Evolutionary conservation across 2,888 invertebrate genomes (phyloP), one percentile per base, ranked within the genome.

Genomic region (Sesamia inferens): DNA sequence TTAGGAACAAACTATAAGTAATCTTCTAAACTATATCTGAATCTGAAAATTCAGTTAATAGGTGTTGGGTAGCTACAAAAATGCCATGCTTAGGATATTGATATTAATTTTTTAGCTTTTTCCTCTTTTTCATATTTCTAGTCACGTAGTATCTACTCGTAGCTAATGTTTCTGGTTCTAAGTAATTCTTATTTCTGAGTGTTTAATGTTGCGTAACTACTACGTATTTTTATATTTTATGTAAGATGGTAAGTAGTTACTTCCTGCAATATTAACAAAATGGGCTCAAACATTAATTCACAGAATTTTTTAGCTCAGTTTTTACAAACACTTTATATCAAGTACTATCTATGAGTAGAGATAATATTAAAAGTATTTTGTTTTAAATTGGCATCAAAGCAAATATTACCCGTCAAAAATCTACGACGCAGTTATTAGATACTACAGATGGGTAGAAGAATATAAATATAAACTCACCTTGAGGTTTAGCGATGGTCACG

Each of bases 401-500:
- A 31, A 31, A 31, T 31, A 31, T 31, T 31, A 31, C 31, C 31
- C 31, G 31, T 31, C 31, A 31, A 31, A n/a, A 51, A 13, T 0
- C 14, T 16, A 31, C 5, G 10, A n/a, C 19, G 7, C 16, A 5
- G 8, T 48, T 68, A 44, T 11, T 57, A n/a, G 5, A n/a, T 14
- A 11, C 6, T n/a, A 14, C 11, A 8, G 0, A 51, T 58, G 13
- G 5, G 16, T 58, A 31, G 7, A 66, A 31, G n/a, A 65, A 54
- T 65, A 70, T 51, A 3, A 47, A 47, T 4, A 55, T 19, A 7
- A 19, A 57, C 80, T 85, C 62, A 90, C 90, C 89, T 87, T 90
- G 90, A 31, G 89, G 89, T 68, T 69, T 90, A 14, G 92, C 92
- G 5, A 88, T 79, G 7, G 90, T 88, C 22, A 93, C 77, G 68